phyloP scores from a whole-genome alignment of 2,113 vertebrate genomes.

The Plestiodon gilberti region DNA sequence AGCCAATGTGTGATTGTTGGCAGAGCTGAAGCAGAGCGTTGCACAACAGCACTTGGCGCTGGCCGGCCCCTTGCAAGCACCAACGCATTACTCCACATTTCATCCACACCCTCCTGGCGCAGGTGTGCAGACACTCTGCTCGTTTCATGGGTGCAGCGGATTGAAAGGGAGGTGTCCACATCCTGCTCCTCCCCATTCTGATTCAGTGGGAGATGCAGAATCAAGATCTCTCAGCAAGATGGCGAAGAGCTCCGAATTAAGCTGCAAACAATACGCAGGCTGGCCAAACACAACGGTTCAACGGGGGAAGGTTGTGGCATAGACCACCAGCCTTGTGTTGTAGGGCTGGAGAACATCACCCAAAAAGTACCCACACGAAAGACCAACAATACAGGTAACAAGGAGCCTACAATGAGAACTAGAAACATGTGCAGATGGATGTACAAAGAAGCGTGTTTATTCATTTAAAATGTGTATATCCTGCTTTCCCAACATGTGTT shows the following conservation, averaged over 20 bases:
- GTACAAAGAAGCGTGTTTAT: too few relatives aligned
- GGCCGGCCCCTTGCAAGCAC: background rate
- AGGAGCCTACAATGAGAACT: too few relatives aligned
- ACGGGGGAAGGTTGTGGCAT: too few relatives aligned
- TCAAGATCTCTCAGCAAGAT: background rate
- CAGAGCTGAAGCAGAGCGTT: background rate
- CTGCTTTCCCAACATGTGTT: too few relatives aligned
- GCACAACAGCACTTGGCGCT: background rate
- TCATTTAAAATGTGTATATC: too few relatives aligned
- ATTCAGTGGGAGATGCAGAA: background rate
- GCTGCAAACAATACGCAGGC: too few relatives aligned
- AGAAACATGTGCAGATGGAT: too few relatives aligned
- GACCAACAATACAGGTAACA: background rate
- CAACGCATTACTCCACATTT: background rate
- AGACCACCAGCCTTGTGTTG: too few relatives aligned
- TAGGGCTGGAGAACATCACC: too few relatives aligned
- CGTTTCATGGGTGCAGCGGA: background rate
- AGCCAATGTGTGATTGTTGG: background rate
- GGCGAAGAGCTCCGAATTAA: too few relatives aligned
- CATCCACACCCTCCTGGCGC: background rate
- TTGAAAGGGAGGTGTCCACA: too few relatives aligned
- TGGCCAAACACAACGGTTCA: background rate
- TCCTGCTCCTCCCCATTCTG: background rate
- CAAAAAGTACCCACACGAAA: too few relatives aligned
- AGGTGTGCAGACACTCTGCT: background rate